Evolutionary conservation across 1,140 invertebrate genomes (phyloP), one percentile per base, ranked within the genome.

Genomic region (Ditylenchus dipsaci): DNA sequence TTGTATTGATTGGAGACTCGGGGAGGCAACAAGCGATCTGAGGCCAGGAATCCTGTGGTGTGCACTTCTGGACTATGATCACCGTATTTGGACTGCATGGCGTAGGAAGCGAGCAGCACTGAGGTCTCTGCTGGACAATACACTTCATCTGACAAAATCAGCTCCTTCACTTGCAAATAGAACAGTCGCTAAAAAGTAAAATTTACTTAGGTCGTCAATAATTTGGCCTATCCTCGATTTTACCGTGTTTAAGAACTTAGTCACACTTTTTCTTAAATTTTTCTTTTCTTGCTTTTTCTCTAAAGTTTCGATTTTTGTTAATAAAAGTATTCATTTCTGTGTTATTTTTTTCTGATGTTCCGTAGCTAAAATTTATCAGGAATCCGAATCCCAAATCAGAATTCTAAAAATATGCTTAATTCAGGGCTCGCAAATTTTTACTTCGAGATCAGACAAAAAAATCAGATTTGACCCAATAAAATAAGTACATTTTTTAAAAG

Each of bases 31-130:
- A 96, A 87, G 61, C 92, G 88, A 85, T 97, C 95, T 83, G 93
- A 38, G n/a, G n/a, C 38, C 57, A 95, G 86, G 84, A 91, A 94
- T 57, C 91, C 91, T 60, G 89, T 84, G 49, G 85, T 88, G 84
- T 95, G 91, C 45, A 88, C 80, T 33, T 87, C 86, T 76, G 91
- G 89, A 69, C 90, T 89, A 84, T 90, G 91, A 77, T 95, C 92
- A 27, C 92, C 92, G 84, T 95, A 92, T 80, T 96, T 90, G 43
- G 93, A 93, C 85, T 99, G 95, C 59, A 97, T 94, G 23, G 95
- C 95, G 85, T 97, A 98, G 8, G 94, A 97, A 23, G 94, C 93
- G 59, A 98, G 85, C 57, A 98, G 86, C 27, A 99, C 95, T 23
- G 93, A 95, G 57, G 95, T 97, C 87, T 87, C 86, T 45, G 86